Base-by-base conservation (phyloP, 2,888 invertebrate species). In the Drosophila kuntzei region DNA sequence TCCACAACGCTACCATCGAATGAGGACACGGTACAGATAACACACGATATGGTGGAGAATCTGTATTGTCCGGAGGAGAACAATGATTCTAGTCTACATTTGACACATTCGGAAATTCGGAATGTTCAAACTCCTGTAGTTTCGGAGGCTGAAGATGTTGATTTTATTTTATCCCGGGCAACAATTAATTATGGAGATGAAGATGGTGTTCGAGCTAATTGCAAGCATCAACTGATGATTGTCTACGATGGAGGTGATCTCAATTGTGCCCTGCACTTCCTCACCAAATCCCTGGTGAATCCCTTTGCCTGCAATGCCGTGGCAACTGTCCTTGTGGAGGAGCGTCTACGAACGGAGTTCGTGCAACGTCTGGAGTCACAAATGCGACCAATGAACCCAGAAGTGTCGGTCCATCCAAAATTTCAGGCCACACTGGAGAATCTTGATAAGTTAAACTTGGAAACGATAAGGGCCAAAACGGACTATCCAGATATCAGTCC, bases 211-310 rank as follows among this genome's bases (percentile, higher is more conserved):
- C 3, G 3, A 4, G 12, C 4, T 0, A 14, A 34, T 16, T 25
- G 34, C 1, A 41, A 54, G 43, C 43, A 71, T 1, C 83, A 86
- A 8, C 18, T 80, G 14, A 86, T 83, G 83, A 62, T 83, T 14
- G 27, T 83, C 18, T 80, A 55, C 9, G 47, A 32, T 8, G 44
- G 25, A 0, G 83, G 86, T 0, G 83, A 83, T 29, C 44, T 78
- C 2, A 55, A 83, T 11, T 64, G 78, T 39, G 86, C 83, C 1
- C 12, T 86, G 5, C 44, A 74, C 22, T 72, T 70, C 14, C 7
- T 86, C 0, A 14, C 50, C 2, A 29, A 67, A 0, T 82, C 82
- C 0, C 39, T 71, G 0, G 55, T 73, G 0, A 41, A 68, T 12
- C 83, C 83, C 0, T 86, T 83, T 2, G 32, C n/a, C 1, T 0